These are phyloP conservation scores for Drosophila neutralis DNA, from an alignment of 2,888 invertebrate species.

Conservation along the genomic window DNA sequence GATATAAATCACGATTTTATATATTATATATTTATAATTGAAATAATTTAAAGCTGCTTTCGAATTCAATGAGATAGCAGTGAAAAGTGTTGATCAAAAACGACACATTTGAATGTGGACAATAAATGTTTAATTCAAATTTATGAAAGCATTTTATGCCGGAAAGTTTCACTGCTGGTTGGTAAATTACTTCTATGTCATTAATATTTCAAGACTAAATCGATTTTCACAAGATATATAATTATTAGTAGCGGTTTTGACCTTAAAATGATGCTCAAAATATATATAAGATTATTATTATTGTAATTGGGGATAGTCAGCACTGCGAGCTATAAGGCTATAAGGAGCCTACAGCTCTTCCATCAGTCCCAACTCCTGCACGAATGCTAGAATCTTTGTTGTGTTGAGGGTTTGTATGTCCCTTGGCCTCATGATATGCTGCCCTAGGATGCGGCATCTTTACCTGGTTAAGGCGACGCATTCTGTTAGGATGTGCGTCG, in stretches of 20 bases:
- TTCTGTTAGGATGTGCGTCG: too few species aligned
- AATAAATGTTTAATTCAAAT: neutral
- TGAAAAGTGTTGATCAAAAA: neutral
- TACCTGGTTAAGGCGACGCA: too few species aligned
- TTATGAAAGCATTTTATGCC: neutral
- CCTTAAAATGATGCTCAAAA: neutral
- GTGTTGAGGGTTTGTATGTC: too few species aligned
- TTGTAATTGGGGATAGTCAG: too few species aligned
- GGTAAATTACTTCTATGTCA: neutral
- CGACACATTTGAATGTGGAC: neutral
- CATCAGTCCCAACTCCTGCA: too few species aligned
- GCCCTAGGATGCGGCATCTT: too few species aligned
- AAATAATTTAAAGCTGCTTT: neutral
- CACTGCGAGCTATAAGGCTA: too few species aligned
- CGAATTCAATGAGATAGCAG: neutral
- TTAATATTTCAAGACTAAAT: neutral
- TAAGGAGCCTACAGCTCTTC: too few species aligned
- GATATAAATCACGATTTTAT: neutral
- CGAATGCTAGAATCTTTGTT: too few species aligned
- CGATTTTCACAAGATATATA: neutral
- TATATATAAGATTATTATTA: neutral
- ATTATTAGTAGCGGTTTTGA: neutral
- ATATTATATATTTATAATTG: neutral
- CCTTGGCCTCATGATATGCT: too few species aligned
- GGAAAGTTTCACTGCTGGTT: neutral